Evolutionary conservation across 2,113 vertebrate species (phyloP).

Genomic region (Acinonyx jubatus): DNA sequence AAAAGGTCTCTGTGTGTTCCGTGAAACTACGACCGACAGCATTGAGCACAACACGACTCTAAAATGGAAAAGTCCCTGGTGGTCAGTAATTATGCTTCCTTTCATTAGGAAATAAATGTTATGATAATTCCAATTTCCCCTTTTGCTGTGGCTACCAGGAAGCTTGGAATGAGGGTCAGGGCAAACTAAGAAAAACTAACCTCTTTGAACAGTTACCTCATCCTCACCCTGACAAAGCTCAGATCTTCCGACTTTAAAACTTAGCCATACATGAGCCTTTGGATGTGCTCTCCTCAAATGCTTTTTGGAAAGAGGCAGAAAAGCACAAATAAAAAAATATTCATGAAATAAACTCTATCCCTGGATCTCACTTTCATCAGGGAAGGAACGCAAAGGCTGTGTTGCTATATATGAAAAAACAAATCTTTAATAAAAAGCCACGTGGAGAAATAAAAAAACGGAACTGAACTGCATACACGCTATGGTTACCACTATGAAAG

Average conservation of each 20-base stretch:
- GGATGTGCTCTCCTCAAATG: not conserved
- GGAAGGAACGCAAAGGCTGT: conserved; percentile 25
- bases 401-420: conserved; percentile 1
- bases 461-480: not conserved
- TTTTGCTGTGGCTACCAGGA: conserved; percentile 17
- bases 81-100: not conserved
- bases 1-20: not conserved
- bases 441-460: conserved; percentile 1
- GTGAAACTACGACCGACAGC: not conserved
- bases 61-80: not conserved
- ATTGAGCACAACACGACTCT: not conserved
- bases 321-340: conserved; percentile 25
- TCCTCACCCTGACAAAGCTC: not conserved
- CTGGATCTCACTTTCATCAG: conserved; percentile 13
- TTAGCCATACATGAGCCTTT: not conserved
- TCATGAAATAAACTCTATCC: not conserved
- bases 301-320: conserved; percentile 12
- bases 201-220: not conserved
- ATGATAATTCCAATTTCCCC: not conserved
- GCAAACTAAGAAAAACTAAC: conserved; percentile 14
- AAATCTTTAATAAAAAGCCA: conserved; percentile 37
- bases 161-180: not conserved
- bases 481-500: not conserved
- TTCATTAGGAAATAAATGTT: not conserved
- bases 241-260: not conserved